Percentiles rank a stretch among this genome's conserved stretches.
These are phyloP conservation scores for Hyppa rectilinea DNA, from an alignment of 2,888 invertebrate genomes.

Conservation along the genomic window DNA sequence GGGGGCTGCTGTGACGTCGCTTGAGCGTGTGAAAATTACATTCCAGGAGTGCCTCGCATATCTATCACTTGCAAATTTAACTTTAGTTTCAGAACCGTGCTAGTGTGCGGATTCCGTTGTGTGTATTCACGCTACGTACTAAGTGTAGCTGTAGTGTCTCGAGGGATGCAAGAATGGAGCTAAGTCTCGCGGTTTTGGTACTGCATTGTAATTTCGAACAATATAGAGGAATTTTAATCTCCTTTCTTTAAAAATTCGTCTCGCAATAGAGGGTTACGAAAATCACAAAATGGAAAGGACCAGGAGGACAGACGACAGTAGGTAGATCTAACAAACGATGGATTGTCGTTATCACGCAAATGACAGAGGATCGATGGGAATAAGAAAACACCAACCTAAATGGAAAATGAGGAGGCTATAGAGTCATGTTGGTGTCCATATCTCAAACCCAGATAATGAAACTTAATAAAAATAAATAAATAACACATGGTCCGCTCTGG, in stretches of 20 bases:
- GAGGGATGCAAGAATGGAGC: constrained; percentile 30
- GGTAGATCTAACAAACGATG: neutral
- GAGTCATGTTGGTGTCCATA: neutral
- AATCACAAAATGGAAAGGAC: neutral
- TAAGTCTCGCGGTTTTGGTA: constrained; percentile 6
- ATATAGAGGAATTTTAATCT: neutral
- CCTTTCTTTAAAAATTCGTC: neutral
- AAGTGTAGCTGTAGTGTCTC: constrained; percentile 37
- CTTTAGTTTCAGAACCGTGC: constrained; percentile 84
- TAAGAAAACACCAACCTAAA: too few relatives aligned
- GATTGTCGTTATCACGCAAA: neutral
- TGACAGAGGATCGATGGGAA: neutral
- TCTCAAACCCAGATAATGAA: neutral
- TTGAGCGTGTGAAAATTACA: constrained; percentile 90
- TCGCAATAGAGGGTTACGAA: neutral
- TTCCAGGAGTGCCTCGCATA: constrained; percentile 90
- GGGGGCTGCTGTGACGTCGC: constrained; percentile 83
- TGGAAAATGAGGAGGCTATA: neutral
- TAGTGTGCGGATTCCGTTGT: constrained; percentile 65
- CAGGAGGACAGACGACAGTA: neutral
- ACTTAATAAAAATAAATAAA: too few relatives aligned
- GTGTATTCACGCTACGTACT: constrained; percentile 60
- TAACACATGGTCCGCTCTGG: too few relatives aligned
- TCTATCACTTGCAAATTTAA: constrained; percentile 91
- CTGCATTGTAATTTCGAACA: constrained; percentile 36